phyloP scores from a whole-genome alignment of 2,888 invertebrate species.

The Xestia ashworthii region DNA sequence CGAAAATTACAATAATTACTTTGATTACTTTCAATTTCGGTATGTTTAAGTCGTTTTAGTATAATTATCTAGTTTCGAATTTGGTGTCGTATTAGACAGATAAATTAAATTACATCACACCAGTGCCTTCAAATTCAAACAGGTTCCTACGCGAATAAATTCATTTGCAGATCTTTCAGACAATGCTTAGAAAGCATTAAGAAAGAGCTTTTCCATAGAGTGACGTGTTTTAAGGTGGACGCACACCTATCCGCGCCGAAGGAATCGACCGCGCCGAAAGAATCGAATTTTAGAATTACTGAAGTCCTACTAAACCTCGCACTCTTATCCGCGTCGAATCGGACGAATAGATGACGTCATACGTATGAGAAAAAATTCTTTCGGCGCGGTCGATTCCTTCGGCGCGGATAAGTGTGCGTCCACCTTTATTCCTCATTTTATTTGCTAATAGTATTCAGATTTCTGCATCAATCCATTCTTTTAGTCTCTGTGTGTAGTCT shows the following conservation, averaged over 20 bases:
- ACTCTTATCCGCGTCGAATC: too few relatives aligned
- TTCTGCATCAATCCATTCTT: slow-evolving; percentile 10
- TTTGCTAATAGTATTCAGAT: slow-evolving; percentile 24
- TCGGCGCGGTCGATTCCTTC: too few relatives aligned
- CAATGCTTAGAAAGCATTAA: background rate
- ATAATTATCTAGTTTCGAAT: background rate
- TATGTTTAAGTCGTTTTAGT: background rate
- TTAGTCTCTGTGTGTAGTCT: slow-evolving; percentile 5
- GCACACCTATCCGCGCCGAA: too few relatives aligned
- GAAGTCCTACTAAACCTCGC: too few relatives aligned
- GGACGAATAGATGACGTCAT: too few relatives aligned
- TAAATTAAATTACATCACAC: background rate
- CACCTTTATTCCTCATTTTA: slow-evolving; percentile 10
- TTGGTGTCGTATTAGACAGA: background rate
- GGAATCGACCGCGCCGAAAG: too few relatives aligned
- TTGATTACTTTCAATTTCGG: background rate
- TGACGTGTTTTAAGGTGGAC: slow-evolving; percentile 1
- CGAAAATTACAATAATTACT: background rate
- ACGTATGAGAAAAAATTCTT: too few relatives aligned
- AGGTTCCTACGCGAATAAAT: background rate
- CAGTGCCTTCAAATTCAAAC: background rate
- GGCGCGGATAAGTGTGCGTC: too few relatives aligned
- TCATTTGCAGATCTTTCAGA: background rate
- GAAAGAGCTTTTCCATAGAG: background rate
- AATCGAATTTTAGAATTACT: too few relatives aligned